A percentile compares a stretch with the other conserved stretches of the same genome.
These are phyloP conservation scores for Momotus momota DNA, from an alignment of 2,797 vertebrate genomes.

Conservation along the genomic window DNA sequence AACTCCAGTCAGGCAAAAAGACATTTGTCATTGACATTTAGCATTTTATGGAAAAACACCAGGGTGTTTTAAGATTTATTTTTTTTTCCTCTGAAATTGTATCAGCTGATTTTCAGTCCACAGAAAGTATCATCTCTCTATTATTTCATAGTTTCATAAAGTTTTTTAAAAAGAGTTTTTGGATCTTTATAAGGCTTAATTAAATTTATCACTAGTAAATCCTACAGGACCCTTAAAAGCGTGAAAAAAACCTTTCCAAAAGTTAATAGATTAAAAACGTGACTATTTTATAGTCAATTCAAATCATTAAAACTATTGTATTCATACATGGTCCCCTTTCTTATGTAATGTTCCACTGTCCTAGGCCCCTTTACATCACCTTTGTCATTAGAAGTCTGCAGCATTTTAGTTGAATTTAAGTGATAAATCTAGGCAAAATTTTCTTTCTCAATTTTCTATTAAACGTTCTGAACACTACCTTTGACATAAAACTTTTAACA, in stretches of 20 bases:
- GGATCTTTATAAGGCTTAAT: not conserved
- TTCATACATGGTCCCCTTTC: not conserved
- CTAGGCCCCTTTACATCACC: not conserved
- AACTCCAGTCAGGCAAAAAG: not conserved
- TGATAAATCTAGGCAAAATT: not conserved
- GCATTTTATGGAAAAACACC: not conserved
- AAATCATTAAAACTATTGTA: not conserved
- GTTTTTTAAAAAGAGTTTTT: not conserved
- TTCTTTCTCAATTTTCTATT: not conserved
- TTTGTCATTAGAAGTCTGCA: not conserved
- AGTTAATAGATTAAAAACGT: not conserved
- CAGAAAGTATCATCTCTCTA: not conserved
- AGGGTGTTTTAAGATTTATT: not conserved
- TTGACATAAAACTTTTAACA: not conserved
- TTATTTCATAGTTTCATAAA: not conserved
- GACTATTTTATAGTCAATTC: not conserved
- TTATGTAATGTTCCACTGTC: not conserved
- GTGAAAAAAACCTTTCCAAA: not conserved
- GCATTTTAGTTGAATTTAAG: not conserved
- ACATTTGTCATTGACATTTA: not conserved
- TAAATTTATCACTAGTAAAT: not conserved
- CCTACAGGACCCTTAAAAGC: not conserved
- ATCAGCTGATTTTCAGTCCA: not conserved
- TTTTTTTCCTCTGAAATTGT: not conserved
- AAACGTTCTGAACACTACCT: not conserved